Conservation (phyloP, 2,113 vertebrate genomes). For the Dolichotis patagonum region DNA sequence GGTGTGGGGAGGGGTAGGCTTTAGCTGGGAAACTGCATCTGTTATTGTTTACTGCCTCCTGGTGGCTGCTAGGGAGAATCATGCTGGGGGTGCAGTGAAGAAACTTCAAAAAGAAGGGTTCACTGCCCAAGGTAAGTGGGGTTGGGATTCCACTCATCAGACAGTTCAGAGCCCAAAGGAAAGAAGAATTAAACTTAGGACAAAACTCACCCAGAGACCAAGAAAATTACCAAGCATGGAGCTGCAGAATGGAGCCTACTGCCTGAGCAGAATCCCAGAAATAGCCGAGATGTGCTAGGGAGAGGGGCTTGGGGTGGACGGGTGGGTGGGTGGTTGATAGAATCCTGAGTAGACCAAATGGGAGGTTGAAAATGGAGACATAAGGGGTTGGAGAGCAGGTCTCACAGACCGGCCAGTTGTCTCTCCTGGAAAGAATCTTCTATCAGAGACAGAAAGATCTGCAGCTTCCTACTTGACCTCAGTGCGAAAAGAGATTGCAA, state of each 20-base stretch:
- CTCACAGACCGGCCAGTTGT: background rate
- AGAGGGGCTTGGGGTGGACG: background rate
- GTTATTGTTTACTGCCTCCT: constrained; percentile 65
- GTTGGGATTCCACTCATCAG: background rate
- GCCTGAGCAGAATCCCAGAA: background rate
- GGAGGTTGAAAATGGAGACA: background rate
- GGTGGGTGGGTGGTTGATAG: background rate
- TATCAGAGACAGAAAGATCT: background rate
- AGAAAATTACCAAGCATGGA: background rate
- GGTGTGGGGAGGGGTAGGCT: background rate
- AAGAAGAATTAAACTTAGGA: background rate
- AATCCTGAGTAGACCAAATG: background rate
- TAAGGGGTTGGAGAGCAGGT: background rate
- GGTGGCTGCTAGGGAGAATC: constrained; percentile 25
- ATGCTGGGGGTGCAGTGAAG: background rate
- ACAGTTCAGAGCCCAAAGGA: background rate
- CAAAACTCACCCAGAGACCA: background rate
- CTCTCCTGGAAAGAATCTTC: background rate
- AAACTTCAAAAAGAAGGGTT: background rate
- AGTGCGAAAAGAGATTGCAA: background rate
- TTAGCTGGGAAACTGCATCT: background rate
- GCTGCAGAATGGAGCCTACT: background rate
- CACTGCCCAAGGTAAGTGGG: background rate
- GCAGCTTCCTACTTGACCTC: background rate
- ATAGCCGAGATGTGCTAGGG: no score